These are phyloP conservation scores for Crocodylus rhombifer DNA, from an alignment of 2,797 vertebrate genomes.

Conservation along the genomic window DNA sequence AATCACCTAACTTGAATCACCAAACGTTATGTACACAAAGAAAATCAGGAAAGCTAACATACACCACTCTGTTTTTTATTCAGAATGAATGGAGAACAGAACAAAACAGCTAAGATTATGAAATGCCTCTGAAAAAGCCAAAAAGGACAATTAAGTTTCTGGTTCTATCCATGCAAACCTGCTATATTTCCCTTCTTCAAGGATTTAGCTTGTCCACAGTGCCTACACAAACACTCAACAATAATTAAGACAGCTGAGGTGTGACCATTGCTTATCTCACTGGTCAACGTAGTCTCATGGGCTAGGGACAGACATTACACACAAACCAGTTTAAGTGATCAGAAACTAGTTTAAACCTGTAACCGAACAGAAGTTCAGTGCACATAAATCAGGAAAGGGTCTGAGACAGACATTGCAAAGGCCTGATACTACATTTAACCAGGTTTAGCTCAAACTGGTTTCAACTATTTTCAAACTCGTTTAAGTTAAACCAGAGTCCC, in stretches of 20 bases:
- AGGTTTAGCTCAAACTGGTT: no score
- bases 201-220: neutral
- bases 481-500: no score
- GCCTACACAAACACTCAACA: neutral
- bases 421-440: no score
- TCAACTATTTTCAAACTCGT: no score
- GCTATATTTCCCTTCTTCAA: neutral
- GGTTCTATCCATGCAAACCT: neutral
- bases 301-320: no score
- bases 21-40: neutral
- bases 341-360: no score
- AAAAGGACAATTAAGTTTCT: neutral
- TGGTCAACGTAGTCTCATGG: neutral
- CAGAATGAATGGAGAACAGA: neutral
- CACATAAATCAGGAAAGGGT: no score
- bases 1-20: no score
- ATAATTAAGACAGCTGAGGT: conserved; percentile 8
- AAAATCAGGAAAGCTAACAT: neutral
- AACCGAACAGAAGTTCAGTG: no score
- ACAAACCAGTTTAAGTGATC: no score
- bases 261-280: neutral
- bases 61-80: neutral
- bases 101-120: neutral
- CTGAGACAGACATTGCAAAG: no score
- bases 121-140: neutral